A percentile compares a stretch with the other conserved stretches of the same genome.
These are phyloP conservation scores for Drosophila tsacasi DNA, from an alignment of 1,140 invertebrate species.

Conservation along the genomic window DNA sequence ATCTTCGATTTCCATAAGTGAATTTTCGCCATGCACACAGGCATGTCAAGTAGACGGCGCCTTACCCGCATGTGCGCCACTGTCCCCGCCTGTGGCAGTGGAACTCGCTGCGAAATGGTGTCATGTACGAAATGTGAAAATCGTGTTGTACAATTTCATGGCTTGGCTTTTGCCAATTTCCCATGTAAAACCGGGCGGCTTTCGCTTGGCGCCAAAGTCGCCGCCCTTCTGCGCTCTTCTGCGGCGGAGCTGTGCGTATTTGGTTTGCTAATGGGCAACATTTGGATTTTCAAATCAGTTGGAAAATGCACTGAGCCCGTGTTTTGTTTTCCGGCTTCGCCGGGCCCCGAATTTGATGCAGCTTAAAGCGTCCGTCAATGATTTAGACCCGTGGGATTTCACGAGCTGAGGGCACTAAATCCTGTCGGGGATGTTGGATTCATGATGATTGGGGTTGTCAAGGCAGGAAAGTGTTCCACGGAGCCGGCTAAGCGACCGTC, in stretches of 20 bases:
- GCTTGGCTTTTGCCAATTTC: slow-evolving; percentile 81
- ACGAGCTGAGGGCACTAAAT: slow-evolving; percentile 21
- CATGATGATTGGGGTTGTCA: slow-evolving; percentile 53
- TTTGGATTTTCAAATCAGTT: slow-evolving; percentile 79
- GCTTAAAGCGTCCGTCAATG: slow-evolving; percentile 70
- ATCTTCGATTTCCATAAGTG: slow-evolving; percentile 81
- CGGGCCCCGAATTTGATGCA: slow-evolving; percentile 42
- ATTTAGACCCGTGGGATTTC: slow-evolving; percentile 41
- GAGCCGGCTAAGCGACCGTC: neutral
- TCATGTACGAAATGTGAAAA: slow-evolving; percentile 81
- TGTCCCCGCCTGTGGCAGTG: slow-evolving; percentile 49
- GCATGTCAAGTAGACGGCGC: slow-evolving; percentile 44
- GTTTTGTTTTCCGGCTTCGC: slow-evolving; percentile 17
- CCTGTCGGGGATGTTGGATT: slow-evolving; percentile 36
- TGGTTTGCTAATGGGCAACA: slow-evolving; percentile 81
- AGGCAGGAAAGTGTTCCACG: neutral
- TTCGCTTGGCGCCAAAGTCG: slow-evolving; percentile 34
- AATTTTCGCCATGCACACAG: slow-evolving; percentile 56
- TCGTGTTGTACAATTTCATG: slow-evolving; percentile 83
- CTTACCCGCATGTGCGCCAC: slow-evolving; percentile 42
- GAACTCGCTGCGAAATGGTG: slow-evolving; percentile 60
- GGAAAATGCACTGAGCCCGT: slow-evolving; percentile 71
- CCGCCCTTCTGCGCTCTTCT: slow-evolving; percentile 10
- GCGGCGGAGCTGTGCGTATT: slow-evolving; percentile 61
- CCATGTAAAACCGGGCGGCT: slow-evolving; percentile 65